Base-by-base conservation (phyloP, 1,140 invertebrate species). In the Dolichoris vasculosae region DNA sequence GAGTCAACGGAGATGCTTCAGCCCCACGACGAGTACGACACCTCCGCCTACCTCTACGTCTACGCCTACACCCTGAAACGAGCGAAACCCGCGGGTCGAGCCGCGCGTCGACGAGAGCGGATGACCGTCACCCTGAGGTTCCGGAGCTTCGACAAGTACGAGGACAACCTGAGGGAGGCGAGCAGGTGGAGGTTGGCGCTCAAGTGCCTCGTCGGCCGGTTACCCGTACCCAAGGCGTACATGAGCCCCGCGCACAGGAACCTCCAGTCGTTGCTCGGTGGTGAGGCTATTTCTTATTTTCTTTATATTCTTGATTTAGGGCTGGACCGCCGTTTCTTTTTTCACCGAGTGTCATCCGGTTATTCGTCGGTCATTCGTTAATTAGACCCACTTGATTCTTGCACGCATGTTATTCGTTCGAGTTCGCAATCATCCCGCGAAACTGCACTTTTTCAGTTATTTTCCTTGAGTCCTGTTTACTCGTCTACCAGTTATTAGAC, bases 151-250 rank as follows among this genome's bases (percentile, higher is more conserved):
- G 96, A 97, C 89, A 96, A 95, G 88, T 97, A 97, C 89, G 96
- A 97, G 88, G 97, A 98, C 89, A 98, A 98, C 92, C 94, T 97
- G 86, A 94, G 95, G 67, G 96, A 97, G 89, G 97, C 97, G 0
- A 96, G 97, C 88, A 95, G 96, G 89, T 98, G 97, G 97, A 94
- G 96, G 88, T 95, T 95, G 46, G 95, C 96, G 20, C 95, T 97
- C 84, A 96, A 96, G 89, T 96, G 95, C 90, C 92, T 97, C 81
- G 94, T 96, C 43, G 93, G 92, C 13, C 93, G 93, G 64, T 91
- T 94, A 69, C 93, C 94, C 46, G 93, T 96, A 35, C 93, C 94
- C 7, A 93, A 91, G 84, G 89, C 91, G 26, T 92, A 94, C 23
- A 89, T 92, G 89, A 93, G 91, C 38, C 91, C 92, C 0, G 90